These are phyloP conservation scores for Thereuonema tuberculata DNA, from an alignment of 1,140 invertebrate species.

Conservation along the genomic window DNA sequence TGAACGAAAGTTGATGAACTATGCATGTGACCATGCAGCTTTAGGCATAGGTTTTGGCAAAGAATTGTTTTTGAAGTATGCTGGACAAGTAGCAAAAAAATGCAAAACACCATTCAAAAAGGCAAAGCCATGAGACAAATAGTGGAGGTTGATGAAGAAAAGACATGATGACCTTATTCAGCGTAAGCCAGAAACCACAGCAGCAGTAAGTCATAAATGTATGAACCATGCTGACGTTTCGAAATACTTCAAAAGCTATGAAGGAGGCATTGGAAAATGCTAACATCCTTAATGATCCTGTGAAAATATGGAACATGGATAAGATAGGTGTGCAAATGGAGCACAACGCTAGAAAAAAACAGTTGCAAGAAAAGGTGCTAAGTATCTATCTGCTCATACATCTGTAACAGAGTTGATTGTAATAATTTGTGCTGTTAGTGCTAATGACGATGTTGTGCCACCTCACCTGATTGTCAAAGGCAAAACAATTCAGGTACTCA, in stretches of 20 bases:
- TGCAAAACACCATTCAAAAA: not conserved
- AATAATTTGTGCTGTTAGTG: not conserved
- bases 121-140: not conserved
- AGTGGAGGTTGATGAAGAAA: not conserved
- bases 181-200: not conserved
- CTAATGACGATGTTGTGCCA: not conserved
- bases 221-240: not conserved
- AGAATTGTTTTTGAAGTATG: not conserved
- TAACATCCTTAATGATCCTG: not conserved
- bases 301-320: not conserved
- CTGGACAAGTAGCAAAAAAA: conserved; percentile 1
- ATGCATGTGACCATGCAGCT: not conserved
- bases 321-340: not conserved
- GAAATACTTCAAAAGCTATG: not conserved
- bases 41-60: conserved; percentile 1
- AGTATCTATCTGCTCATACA: not conserved
- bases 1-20: not conserved
- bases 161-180: not conserved
- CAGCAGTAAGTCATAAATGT: not conserved
- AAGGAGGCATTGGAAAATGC: not conserved
- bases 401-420: conserved; percentile 4
- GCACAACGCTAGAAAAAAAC: conserved; percentile 1
- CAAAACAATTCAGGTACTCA: not conserved
- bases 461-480: conserved; percentile 4
- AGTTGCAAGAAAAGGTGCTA: not conserved